Conservation (phyloP, 2,888 invertebrate genomes). For the Megastigmus dorsalis region DNA sequence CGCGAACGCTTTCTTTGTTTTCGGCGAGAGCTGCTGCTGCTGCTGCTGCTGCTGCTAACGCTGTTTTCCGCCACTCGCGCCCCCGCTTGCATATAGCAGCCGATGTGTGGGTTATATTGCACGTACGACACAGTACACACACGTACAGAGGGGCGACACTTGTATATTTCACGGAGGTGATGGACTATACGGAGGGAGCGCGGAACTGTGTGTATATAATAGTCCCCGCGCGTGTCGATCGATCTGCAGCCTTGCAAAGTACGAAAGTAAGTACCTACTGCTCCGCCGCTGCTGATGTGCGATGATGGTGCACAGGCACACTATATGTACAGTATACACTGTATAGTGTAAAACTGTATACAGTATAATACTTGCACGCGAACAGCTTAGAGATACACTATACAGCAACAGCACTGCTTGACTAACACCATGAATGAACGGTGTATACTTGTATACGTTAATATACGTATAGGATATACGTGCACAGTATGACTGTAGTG, state of each 20-base stretch:
- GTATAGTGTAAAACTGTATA: no score
- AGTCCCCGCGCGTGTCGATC: conserved; percentile 23
- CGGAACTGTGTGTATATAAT: background rate
- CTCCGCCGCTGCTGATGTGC: no score
- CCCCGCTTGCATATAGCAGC: background rate
- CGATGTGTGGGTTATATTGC: background rate
- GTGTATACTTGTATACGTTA: background rate
- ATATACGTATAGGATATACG: background rate
- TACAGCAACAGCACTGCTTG: no score
- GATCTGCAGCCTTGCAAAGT: no score
- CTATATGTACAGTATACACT: no score
- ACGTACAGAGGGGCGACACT: background rate
- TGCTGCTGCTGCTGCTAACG: no score
- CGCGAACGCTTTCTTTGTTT: conserved; percentile 29
- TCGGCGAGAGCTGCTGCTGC: conserved; percentile 5
- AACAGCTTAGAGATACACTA: no score
- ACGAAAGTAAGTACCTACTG: no score
- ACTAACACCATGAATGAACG: conserved; percentile 4
- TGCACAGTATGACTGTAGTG: no score
- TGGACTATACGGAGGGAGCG: background rate
- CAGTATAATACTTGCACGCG: no score
- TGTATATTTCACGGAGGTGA: background rate
- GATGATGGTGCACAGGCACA: no score
- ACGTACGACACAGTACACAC: background rate
- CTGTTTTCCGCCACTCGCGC: conserved; percentile 6